phyloP scores from a whole-genome alignment of 2,113 vertebrate species.

The Petromus typicus region DNA sequence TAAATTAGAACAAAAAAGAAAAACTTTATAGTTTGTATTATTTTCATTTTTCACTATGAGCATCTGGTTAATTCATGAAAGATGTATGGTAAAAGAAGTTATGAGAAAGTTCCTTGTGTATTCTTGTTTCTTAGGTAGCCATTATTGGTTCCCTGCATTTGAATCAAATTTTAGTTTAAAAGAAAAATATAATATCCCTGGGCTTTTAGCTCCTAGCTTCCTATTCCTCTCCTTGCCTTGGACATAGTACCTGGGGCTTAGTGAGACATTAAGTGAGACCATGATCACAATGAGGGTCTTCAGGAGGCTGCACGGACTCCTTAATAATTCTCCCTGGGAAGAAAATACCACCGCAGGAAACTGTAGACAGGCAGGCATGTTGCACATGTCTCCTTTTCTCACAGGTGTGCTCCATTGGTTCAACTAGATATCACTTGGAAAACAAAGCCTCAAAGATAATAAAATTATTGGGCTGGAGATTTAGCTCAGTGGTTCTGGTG shows the following conservation, averaged over 20 bases:
- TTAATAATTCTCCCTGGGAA: rapidly evolving
- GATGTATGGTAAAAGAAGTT: background rate
- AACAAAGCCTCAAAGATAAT: background rate
- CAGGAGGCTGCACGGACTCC: rapidly evolving
- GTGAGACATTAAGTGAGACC: background rate
- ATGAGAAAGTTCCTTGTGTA: background rate
- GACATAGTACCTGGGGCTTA: background rate
- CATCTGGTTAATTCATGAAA: too few species aligned
- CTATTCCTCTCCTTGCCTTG: background rate
- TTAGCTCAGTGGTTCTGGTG: too few species aligned
- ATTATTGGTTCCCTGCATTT: background rate
- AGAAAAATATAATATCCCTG: background rate
- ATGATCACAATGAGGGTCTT: rapidly evolving
- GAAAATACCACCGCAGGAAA: rapidly evolving
- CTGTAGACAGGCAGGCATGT: rapidly evolving
- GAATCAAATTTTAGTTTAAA: background rate
- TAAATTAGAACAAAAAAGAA: background rate
- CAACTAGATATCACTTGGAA: background rate
- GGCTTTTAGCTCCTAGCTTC: background rate
- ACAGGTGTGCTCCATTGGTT: rapidly evolving
- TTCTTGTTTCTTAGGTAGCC: background rate
- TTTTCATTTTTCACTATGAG: background rate
- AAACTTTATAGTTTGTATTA: background rate
- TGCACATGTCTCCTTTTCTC: background rate
- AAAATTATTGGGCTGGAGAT: too few species aligned